Evolutionary conservation across 1,140 invertebrate genomes (phyloP), one percentile per base, ranked within the genome.

Genomic region (Tribolium madens): DNA sequence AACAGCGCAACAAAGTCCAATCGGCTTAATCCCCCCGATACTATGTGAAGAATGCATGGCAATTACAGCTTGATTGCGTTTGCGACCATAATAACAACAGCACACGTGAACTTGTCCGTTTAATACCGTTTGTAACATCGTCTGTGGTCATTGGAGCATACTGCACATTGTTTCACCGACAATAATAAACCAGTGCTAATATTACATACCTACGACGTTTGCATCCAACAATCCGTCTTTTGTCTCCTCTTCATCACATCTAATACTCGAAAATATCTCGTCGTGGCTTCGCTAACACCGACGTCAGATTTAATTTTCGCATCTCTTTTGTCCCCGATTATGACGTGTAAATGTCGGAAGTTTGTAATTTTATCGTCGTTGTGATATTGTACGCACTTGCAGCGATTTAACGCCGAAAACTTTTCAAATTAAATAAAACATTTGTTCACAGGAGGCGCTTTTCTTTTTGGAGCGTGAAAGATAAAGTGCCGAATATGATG

Each of bases 381-480:
- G 57, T 26, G 57, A 26, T 60, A 60, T 60, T 64, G 21, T 64
- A 64, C 57, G 57, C 57, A 64, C 36, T 42, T 64, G 17, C 53
- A 60, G 18, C 17, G 53, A 64, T 64, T 64, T 64, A 64, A 64
- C 57, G 57, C 21, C 10, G 1, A 21, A 31, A 64, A 64, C 57
- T 64, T 64, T 64, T 64, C 57, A 64, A 64, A 64, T 64, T 64
- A 64, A 64, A 64, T 64, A 64, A 64, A 64, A 64, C 57, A 64
- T 64, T 64, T 36, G 57, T 64, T 64, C 26, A 26, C 21, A 3
- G 57, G n/a, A 26, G 21, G 10, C 26, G n/a, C 21, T 9, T 47
- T 72, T 48, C 70, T 72, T 72, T 50, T 13, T 33, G 17, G 17
- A 50, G 46, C 70, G 70, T 72, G 46, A 72, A 72, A 72, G 70